phyloP scores from a whole-genome alignment of 2,888 invertebrate genomes.

The Acanthosepion pharaonis region DNA sequence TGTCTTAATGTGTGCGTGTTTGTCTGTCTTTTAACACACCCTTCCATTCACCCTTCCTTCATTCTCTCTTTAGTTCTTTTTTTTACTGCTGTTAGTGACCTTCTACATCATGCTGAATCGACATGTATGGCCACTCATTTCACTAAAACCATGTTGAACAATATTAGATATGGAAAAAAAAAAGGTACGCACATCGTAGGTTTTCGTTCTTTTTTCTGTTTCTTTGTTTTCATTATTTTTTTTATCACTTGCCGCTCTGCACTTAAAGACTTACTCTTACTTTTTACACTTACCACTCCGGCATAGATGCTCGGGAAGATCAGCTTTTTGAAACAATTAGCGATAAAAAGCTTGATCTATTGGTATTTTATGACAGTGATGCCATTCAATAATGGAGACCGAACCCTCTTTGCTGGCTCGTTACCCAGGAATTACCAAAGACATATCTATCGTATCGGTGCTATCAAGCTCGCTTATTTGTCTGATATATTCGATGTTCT shows the following conservation, averaged over 20 bases:
- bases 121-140: background rate
- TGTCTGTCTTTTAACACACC: background rate
- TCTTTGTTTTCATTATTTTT: background rate
- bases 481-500: background rate
- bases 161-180: no score
- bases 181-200: background rate
- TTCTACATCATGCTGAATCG: no score
- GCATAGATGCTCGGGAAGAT: background rate
- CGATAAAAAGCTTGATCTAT: slow-evolving; percentile 33
- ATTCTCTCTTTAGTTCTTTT: no score
- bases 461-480: background rate
- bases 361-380: background rate
- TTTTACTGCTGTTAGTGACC: no score
- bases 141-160: background rate
- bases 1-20: no score
- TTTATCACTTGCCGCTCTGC: background rate
- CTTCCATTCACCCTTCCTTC: no score
- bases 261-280: background rate
- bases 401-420: background rate
- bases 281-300: background rate
- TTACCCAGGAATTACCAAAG: slow-evolving; percentile 33
- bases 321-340: slow-evolving; percentile 20
- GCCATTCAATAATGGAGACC: background rate
- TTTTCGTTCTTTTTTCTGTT: background rate
- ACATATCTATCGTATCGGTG: background rate